Evolutionary conservation across 1,140 invertebrate species (phyloP).

Genomic region (Nasonia longicornis): DNA sequence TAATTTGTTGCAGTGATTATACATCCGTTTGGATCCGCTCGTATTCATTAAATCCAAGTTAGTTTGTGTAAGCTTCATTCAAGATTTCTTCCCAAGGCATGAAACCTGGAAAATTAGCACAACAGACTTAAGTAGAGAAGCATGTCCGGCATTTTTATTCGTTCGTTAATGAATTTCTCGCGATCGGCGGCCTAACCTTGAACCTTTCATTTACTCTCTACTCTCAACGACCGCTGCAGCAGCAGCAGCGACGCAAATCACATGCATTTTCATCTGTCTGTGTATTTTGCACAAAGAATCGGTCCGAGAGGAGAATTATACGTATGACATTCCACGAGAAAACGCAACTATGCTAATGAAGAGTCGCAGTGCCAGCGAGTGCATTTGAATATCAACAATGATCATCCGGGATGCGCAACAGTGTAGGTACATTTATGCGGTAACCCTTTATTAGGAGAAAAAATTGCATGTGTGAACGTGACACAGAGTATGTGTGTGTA

Average conservation of each 20-base stretch:
- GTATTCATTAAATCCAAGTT: not conserved
- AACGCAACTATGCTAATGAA: slow-evolving; percentile 5
- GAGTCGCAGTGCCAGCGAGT: not conserved
- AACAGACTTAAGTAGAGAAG: not conserved
- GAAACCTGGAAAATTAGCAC: not conserved
- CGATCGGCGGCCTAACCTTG: not conserved
- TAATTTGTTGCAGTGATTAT: not conserved
- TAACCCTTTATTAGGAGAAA: slow-evolving; percentile 4
- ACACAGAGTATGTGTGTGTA: not conserved
- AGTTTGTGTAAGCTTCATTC: not conserved
- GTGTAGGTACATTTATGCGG: not conserved
- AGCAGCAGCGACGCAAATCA: not conserved
- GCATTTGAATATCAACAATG: slow-evolving; percentile 42
- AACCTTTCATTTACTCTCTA: not conserved
- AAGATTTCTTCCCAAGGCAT: not conserved
- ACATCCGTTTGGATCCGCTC: too few relatives aligned
- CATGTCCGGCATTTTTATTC: not conserved
- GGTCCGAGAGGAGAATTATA: not conserved
- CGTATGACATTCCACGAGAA: slow-evolving; percentile 2
- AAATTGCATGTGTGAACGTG: not conserved
- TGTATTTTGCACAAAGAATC: not conserved
- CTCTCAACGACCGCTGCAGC: not conserved
- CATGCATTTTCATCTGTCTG: not conserved
- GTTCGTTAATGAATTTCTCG: not conserved
- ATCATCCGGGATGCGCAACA: slow-evolving; percentile 26